A percentile compares a stretch with the other conserved stretches of the same genome.
Conservation (phyloP, 2,113 vertebrate species). For the Colistium nudipinnis region DNA sequence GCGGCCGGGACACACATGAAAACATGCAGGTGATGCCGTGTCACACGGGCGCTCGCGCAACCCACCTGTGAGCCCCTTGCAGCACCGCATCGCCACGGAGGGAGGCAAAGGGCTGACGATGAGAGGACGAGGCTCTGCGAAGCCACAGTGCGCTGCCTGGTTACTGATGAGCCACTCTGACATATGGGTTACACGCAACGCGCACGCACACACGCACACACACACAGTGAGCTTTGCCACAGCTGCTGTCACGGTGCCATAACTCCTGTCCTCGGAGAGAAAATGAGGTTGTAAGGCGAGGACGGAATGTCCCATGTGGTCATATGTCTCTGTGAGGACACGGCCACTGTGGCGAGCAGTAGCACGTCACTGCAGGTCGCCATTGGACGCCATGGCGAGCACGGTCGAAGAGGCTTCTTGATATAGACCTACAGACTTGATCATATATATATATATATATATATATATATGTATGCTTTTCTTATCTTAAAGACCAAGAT, state of each 20-base stretch:
- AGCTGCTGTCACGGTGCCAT: conserved; percentile 58
- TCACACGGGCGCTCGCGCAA: conserved; percentile 27
- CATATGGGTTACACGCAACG: conserved; percentile 48
- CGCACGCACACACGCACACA: conserved; percentile 15
- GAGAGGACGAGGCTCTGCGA: conserved; percentile 39
- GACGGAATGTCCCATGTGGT: conserved; percentile 38
- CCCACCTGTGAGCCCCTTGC: conserved; percentile 46
- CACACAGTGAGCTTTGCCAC: conserved; percentile 42
- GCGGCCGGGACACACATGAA: conserved; percentile 40
- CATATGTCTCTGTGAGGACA: conserved; percentile 24
- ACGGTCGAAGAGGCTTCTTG: not conserved
- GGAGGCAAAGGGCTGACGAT: conserved; percentile 22
- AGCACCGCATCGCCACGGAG: conserved; percentile 19
- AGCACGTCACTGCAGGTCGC: not conserved
- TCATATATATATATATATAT: no score
- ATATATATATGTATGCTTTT: no score
- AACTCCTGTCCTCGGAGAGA: conserved; percentile 51
- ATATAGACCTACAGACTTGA: not conserved
- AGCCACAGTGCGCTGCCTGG: conserved; percentile 51
- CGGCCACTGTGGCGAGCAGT: not conserved
- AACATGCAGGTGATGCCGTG: conserved; percentile 22
- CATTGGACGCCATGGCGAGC: not conserved
- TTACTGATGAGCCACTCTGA: conserved; percentile 73
- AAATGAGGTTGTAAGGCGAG: conserved; percentile 55
- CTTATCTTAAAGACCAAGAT: no score